Conservation (phyloP, 2,888 invertebrate species). For the Zygaena filipendulae region DNA sequence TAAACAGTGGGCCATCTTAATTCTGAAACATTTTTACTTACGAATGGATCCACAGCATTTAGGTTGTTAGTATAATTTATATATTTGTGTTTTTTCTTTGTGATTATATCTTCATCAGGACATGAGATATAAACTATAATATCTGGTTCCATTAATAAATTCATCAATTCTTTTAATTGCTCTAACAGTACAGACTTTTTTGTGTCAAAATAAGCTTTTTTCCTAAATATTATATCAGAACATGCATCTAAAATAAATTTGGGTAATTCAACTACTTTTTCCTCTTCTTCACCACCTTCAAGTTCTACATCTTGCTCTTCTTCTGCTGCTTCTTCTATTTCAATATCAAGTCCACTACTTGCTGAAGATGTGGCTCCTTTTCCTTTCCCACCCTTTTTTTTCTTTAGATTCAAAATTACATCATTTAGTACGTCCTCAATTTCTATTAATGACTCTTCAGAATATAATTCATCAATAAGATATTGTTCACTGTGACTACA, state of each 20-base stretch:
- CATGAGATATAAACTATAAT: constrained; percentile 68
- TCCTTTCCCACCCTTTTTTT: constrained; percentile 28
- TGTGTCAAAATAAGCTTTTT: constrained; percentile 26
- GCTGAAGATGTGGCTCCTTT: constrained; percentile 22
- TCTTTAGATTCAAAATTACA: constrained; percentile 33
- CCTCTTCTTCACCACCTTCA: constrained; percentile 24
- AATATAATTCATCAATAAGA: constrained; percentile 25
- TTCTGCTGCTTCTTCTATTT: constrained; percentile 25
- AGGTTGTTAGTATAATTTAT: constrained; percentile 32
- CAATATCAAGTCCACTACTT: constrained; percentile 24
- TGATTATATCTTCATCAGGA: constrained; percentile 60
- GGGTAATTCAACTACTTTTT: constrained; percentile 35
- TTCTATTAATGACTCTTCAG: constrained; percentile 36
- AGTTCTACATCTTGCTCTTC: constrained; percentile 24
- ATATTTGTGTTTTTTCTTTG: constrained; percentile 37
- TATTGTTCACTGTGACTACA: constrained; percentile 28
- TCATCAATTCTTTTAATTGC: constrained; percentile 38
- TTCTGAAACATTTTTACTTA: constrained; percentile 21
- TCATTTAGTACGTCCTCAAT: constrained; percentile 32
- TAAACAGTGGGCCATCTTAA: constrained; percentile 37
- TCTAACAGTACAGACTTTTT: constrained; percentile 29
- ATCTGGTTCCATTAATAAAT: constrained; percentile 41
- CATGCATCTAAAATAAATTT: constrained; percentile 41
- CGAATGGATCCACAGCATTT: constrained; percentile 25
- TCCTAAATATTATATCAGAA: constrained; percentile 24